Base-by-base conservation (phyloP, 2,797 vertebrate species). In the Thunnus albacares region DNA sequence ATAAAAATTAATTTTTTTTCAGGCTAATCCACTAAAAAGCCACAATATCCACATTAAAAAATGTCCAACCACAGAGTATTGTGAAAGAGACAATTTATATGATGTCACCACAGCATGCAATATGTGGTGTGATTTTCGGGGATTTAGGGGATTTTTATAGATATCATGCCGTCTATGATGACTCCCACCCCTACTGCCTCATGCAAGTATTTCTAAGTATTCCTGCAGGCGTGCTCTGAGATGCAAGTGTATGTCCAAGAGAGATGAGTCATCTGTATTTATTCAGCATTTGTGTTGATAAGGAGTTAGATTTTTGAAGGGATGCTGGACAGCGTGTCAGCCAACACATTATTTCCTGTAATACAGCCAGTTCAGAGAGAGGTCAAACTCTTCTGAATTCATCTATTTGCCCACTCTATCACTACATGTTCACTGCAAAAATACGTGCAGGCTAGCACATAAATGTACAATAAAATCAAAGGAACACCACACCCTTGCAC, bases 401-500 rank as follows among this genome's bases (percentile, higher is more conserved):
- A 55, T 43, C 24, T 65, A 20, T 62, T 28, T 49, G 2, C 47
- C 63, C 17, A 22, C 1, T 79, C 41, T 18, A 13, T 71, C 68
- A 26, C 56, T 6, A n/a, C 2, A 71, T 20, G 35, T 30, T 65
- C 15, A 61, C 22, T 49, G 14, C 70, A 38, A 26, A 65, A 67
- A 72, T 49, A 22, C 43, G 6, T 52, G 71, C 47, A 56, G 47
- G 2, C 69, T 58, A 24, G 64, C 77, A 90, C 71, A 38, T 71
- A 82, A 47, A 3, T 52, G 66, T 17, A 59, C 30, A 78, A 71
- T 76, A 75, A 67, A 78, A 76, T 85, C 58, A 82, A 79, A 82
- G 56, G 22, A 61, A 59, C 71, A 65, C 86, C 82, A 78, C 82
- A 85, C 87, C 80, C 88, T 75, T 38, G 53, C 41, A 62, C 28